Evolutionary conservation across 1,140 invertebrate genomes (phyloP).

Genomic region (Venturia canescens): DNA sequence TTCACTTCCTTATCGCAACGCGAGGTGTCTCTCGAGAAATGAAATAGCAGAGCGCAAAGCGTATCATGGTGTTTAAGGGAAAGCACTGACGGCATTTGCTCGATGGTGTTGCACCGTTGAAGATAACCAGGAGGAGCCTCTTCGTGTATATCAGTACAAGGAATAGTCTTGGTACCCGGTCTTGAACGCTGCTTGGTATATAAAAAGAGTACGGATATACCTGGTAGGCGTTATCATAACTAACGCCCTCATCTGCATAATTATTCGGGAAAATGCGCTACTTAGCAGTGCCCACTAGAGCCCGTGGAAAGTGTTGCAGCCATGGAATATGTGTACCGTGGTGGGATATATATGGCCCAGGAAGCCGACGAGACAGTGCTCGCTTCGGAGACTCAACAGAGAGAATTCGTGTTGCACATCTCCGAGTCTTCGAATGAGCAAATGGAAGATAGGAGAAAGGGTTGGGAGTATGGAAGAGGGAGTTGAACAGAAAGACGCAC

Average conservation of each 20-base stretch:
- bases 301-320: slow-evolving; percentile 32
- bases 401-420: slow-evolving; percentile 64
- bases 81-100: not conserved
- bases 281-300: slow-evolving; percentile 64
- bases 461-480: not conserved
- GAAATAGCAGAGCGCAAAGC: not conserved
- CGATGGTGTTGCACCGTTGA: not conserved
- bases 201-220: slow-evolving; percentile 6
- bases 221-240: slow-evolving; percentile 70
- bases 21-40: not conserved
- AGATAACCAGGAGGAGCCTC: slow-evolving; percentile 8
- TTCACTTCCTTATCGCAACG: not conserved
- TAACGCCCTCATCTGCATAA: slow-evolving; percentile 75
- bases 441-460: not conserved
- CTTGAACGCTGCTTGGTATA: not conserved
- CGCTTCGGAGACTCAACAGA: slow-evolving; percentile 63
- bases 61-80: not conserved
- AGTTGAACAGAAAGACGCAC: not conserved
- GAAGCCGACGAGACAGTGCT: slow-evolving; percentile 49
- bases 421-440: slow-evolving; percentile 22
- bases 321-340: slow-evolving; percentile 14
- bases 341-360: not conserved
- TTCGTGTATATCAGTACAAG: not conserved
- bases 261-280: slow-evolving; percentile 73
- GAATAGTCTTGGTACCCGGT: not conserved